Evolutionary conservation across 2,888 invertebrate genomes (phyloP).

Genomic region (Acanthosepion pharaonis): DNA sequence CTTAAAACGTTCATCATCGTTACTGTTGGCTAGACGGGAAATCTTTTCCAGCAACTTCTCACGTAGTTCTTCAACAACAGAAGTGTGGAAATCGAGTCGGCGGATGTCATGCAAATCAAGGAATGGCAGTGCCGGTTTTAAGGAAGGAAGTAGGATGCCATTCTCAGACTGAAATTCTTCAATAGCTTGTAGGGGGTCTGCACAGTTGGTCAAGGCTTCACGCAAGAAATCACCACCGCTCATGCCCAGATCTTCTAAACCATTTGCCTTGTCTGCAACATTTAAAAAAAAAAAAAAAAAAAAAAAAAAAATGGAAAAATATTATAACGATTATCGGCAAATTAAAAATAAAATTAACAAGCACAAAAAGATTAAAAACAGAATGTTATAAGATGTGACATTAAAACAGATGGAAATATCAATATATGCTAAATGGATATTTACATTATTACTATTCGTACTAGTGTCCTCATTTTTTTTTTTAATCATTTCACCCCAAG

Average conservation of each 20-base stretch:
- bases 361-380: too few species aligned
- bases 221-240: conserved; percentile 89
- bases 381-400: too few species aligned
- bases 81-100: conserved; percentile 93
- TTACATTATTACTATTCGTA: too few species aligned
- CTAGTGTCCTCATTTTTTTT: too few species aligned
- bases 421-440: too few species aligned
- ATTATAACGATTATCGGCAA: too few species aligned
- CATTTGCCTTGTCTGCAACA: conserved; percentile 49
- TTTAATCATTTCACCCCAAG: too few species aligned
- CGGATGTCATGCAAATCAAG: conserved; percentile 94
- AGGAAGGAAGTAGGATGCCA: conserved; percentile 82
- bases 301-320: too few species aligned
- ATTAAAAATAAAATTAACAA: not conserved
- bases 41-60: conserved; percentile 69
- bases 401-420: too few species aligned
- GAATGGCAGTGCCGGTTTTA: conserved; percentile 94
- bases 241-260: conserved; percentile 87
- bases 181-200: conserved; percentile 97
- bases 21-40: conserved; percentile 65
- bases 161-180: conserved; percentile 92
- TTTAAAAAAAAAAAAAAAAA: conserved; percentile 40
- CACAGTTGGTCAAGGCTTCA: conserved; percentile 94
- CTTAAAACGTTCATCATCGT: conserved; percentile 79
- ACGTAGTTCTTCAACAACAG: conserved; percentile 76